phyloP scores from a whole-genome alignment of 2,113 vertebrate genomes.

The Channa maculata region DNA sequence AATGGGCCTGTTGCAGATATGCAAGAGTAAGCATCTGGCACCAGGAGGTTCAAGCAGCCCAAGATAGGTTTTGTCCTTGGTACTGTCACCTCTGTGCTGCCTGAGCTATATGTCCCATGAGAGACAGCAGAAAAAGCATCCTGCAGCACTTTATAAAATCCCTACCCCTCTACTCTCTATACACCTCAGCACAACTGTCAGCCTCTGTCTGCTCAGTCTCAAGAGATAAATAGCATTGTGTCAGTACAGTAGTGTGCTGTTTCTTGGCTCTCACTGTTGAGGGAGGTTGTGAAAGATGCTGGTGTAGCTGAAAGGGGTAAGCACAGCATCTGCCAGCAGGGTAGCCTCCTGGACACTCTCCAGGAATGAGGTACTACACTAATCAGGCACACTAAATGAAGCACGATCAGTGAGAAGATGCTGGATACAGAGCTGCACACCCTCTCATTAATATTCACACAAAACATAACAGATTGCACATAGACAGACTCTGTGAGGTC shows the following conservation, averaged over 20 bases:
- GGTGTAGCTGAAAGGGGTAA: slow-evolving; percentile 43
- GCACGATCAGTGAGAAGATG: slow-evolving; percentile 68
- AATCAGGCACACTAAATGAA: slow-evolving; percentile 62
- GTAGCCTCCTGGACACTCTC: slow-evolving; percentile 74
- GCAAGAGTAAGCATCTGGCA: slow-evolving; percentile 38
- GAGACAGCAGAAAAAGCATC: slow-evolving; percentile 73
- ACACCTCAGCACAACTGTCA: slow-evolving; percentile 75
- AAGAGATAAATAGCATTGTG: slow-evolving; percentile 21
- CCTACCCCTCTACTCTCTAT: slow-evolving; percentile 57
- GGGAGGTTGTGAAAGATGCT: slow-evolving; percentile 36
- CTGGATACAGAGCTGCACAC: slow-evolving; percentile 21
- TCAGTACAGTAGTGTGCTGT: not conserved
- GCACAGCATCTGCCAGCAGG: slow-evolving; percentile 73
- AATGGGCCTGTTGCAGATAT: slow-evolving; percentile 26
- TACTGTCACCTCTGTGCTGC: slow-evolving; percentile 74
- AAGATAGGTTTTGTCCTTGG: slow-evolving; percentile 81
- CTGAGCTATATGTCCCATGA: slow-evolving; percentile 68
- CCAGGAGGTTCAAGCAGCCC: slow-evolving; percentile 44
- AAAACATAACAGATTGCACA: slow-evolving; percentile 18
- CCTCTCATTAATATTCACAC: not conserved
- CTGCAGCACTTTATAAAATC: slow-evolving; percentile 78
- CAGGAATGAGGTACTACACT: slow-evolving; percentile 66
- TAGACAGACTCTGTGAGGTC: slow-evolving; percentile 22
- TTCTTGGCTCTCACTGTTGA: slow-evolving; percentile 31
- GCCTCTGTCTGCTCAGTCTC: slow-evolving; percentile 44